Conservation (phyloP, 2,113 vertebrate species). For the Fulica atra region DNA sequence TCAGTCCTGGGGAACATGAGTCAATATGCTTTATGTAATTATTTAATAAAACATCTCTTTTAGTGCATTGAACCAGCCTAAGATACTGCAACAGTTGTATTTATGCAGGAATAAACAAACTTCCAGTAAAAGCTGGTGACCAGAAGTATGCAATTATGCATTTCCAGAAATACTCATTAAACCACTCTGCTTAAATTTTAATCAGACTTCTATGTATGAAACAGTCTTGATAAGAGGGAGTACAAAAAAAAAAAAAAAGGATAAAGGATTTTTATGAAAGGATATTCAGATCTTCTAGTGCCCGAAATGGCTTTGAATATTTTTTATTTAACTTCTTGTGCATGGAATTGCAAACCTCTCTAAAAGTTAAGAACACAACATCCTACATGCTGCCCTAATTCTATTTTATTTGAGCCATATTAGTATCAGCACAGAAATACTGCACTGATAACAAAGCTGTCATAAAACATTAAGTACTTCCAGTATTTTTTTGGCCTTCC, state of each 20-base stretch:
- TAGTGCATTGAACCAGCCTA: conserved; percentile 17
- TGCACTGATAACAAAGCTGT: neutral
- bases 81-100: conserved; percentile 58
- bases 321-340: neutral
- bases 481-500: neutral
- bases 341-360: neutral
- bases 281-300: neutral
- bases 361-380: neutral
- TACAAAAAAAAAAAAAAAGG: neutral
- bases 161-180: conserved; percentile 64
- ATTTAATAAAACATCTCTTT: conserved; percentile 33
- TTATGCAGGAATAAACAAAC: conserved; percentile 63
- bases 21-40: conserved; percentile 29
- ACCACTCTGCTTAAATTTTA: conserved; percentile 66
- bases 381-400: neutral
- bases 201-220: conserved; percentile 34
- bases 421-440: neutral
- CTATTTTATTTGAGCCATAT: neutral
- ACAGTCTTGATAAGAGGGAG: neutral
- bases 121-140: conserved; percentile 69
- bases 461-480: neutral
- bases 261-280: neutral
- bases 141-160: conserved; percentile 52
- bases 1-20: neutral
- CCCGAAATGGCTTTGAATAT: neutral